Percentiles rank a stretch among this genome's conserved stretches.
Conservation (phyloP, 2,888 invertebrate genomes). For the Pachydiplax longipennis region DNA sequence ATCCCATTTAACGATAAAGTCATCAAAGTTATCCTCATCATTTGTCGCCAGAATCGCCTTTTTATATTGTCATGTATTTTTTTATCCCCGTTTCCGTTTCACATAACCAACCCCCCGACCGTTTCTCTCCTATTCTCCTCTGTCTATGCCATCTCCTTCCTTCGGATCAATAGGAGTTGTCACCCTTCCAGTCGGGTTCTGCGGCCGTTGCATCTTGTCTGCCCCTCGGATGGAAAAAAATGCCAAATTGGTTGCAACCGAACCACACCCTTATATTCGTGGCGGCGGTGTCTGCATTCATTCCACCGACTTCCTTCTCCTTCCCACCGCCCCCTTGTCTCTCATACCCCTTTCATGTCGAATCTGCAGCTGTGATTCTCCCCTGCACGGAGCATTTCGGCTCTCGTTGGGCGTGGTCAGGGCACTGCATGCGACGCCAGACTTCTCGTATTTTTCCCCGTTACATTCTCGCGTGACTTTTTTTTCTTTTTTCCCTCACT, state of each 20-base stretch:
- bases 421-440: constrained; percentile 26
- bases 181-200: neutral
- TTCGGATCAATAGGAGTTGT: neutral
- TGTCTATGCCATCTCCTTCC: neutral
- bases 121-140: neutral
- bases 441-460: neutral
- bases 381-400: constrained; percentile 40
- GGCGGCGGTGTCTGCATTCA: neutral
- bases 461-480: neutral
- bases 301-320: neutral
- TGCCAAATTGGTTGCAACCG: constrained; percentile 5
- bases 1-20: too few relatives aligned
- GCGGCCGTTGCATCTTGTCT: constrained; percentile 15
- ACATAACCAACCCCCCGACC: neutral
- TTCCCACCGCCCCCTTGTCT: neutral
- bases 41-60: too few relatives aligned
- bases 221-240: neutral
- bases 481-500: neutral
- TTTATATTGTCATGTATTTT: too few relatives aligned
- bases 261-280: constrained; percentile 21
- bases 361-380: neutral
- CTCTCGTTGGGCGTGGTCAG: constrained; percentile 43
- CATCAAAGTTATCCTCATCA: too few relatives aligned
- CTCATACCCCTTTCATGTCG: neutral
- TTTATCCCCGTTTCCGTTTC: too few relatives aligned